phyloP scores from a whole-genome alignment of 2,113 vertebrate species.

The Formicarius rufipectus region DNA sequence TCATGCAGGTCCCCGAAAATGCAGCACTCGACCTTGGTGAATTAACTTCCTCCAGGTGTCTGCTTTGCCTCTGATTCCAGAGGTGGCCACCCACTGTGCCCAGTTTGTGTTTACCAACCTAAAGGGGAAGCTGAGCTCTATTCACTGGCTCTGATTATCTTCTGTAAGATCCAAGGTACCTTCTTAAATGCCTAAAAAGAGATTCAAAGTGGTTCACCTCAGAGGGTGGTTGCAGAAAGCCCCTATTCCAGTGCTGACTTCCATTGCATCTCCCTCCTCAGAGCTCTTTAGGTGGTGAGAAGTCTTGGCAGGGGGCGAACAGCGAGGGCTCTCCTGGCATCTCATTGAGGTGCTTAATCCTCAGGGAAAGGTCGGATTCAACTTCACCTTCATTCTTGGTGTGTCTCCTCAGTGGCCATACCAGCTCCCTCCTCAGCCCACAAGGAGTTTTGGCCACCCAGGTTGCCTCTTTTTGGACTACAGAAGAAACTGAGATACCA shows the following conservation, averaged over 20 bases:
- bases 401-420: too few relatives aligned
- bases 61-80: background rate
- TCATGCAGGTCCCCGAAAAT: background rate
- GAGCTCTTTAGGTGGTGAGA: background rate
- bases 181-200: background rate
- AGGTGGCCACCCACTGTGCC: background rate
- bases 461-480: background rate
- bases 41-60: background rate
- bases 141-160: background rate
- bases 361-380: background rate
- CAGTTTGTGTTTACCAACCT: background rate
- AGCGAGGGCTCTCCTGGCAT: rapidly evolving
- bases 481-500: background rate
- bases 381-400: background rate
- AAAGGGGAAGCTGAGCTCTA: background rate
- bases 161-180: background rate
- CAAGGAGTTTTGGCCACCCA: background rate
- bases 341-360: background rate
- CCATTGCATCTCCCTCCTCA: background rate
- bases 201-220: background rate
- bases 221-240: background rate
- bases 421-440: background rate
- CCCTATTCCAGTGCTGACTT: background rate
- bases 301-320: rapidly evolving
- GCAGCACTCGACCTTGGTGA: background rate